A percentile compares a stretch with the other conserved stretches of the same genome.
phyloP scores from a whole-genome alignment of 2,888 invertebrate species.

The Drosophila trichaetosa region DNA sequence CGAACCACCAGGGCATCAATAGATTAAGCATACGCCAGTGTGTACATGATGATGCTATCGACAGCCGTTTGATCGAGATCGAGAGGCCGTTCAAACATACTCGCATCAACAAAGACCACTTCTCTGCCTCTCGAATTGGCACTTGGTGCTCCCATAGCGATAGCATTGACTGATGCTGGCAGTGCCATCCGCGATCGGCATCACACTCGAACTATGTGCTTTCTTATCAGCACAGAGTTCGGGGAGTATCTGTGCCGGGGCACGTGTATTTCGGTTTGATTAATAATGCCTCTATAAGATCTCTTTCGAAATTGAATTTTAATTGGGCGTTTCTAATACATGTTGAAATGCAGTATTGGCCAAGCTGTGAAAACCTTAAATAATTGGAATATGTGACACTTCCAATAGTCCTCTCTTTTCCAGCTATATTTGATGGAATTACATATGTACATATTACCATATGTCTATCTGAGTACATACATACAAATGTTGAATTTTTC shows the following conservation, averaged over 20 bases:
- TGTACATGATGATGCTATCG: neutral
- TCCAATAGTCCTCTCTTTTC: neutral
- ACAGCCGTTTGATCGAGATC: constrained; percentile 18
- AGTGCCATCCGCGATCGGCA: constrained; percentile 17
- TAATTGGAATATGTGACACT: neutral
- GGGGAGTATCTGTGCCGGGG: constrained; percentile 10
- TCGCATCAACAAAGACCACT: neutral
- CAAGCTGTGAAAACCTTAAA: neutral
- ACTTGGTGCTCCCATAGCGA: constrained; percentile 10
- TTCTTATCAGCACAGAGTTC: constrained; percentile 27
- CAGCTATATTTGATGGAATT: neutral
- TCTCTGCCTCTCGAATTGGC: constrained; percentile 19
- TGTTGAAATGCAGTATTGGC: neutral
- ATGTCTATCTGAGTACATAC: constrained; percentile 23
- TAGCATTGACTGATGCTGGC: constrained; percentile 11
- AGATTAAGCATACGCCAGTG: constrained; percentile 36
- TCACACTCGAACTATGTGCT: neutral
- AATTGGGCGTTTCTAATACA: constrained; percentile 4
- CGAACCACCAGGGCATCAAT: constrained; percentile 30
- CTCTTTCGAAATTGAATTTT: constrained; percentile 1
- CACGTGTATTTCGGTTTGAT: constrained; percentile 25
- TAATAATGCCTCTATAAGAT: neutral
- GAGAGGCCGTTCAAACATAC: constrained; percentile 3
- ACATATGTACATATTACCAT: constrained; percentile 1
- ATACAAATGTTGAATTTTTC: constrained; percentile 27